Base-by-base conservation (phyloP, 1,140 invertebrate genomes). In the Papilio aristodemus region DNA sequence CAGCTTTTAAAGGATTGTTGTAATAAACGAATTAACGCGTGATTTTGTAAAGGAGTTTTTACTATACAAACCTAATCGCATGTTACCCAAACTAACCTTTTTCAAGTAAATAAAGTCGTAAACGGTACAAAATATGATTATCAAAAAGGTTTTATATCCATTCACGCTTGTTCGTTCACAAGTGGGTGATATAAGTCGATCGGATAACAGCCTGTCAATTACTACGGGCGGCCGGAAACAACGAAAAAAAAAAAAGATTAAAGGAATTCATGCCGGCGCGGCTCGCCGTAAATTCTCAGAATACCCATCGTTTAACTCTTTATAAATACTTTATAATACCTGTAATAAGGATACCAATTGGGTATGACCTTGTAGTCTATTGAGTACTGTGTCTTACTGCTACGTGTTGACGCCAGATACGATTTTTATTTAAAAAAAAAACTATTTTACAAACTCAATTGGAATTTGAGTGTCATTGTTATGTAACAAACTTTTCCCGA, bases 141-240 rank as follows among this genome's bases (percentile, higher is more conserved):
- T 46, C 43, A 46, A 46, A 46, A 46, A 17, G 6, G 43, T 14
- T 46, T 43, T 46, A n/a, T 17, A 46, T 17, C 14, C 43, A 46
- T 46, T 46, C 19, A 46, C 43, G 43, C 43, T 46, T 46, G 43
- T 46, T 14, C 43, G 17, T 46, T 19, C 43, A 46, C 43, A 46
- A 46, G 43, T 46, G 43, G 43, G 43, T 46, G 43, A 46, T 46
- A 46, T 46, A 46, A 46, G 43, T 46, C 43, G 43, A 46, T 46
- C 43, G 43, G 43, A 46, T 46, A 46, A 46, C 43, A 46, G 43
- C 0, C 43, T 46, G 43, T 46, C 43, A 46, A 46, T 46, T 46
- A 46, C 43, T 17, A 19, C 14, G 43, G 43, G 43, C 43, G 43
- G 43, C 43, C 43, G 43, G 43, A 46, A 46, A 46, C 43, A 17